Evolutionary conservation across 2,113 vertebrate species (phyloP).

Genomic region (Zosterops lateralis): DNA sequence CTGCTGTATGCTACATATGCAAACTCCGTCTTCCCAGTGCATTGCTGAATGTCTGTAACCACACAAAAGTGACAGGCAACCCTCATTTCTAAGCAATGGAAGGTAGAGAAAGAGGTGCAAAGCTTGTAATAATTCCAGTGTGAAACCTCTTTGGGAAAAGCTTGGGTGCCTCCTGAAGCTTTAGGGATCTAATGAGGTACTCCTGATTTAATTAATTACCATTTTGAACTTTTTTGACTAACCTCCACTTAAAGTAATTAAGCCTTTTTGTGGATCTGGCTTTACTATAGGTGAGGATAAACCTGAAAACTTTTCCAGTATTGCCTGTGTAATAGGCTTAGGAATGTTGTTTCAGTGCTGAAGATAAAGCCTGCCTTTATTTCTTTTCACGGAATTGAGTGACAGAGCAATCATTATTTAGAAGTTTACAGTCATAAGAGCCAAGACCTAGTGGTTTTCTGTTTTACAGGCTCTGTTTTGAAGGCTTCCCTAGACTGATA

Average conservation of each 20-base stretch:
- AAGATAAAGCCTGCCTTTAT: neutral
- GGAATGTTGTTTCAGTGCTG: neutral
- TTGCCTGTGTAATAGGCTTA: neutral
- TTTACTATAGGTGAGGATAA: slow-evolving; percentile 12
- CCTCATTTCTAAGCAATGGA: neutral
- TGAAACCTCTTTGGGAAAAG: neutral
- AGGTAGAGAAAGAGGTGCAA: neutral
- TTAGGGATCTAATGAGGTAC: neutral
- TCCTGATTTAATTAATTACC: neutral
- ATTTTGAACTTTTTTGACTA: neutral
- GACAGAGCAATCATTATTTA: neutral
- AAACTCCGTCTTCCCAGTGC: neutral
- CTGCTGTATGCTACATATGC: neutral
- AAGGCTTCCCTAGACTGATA: neutral
- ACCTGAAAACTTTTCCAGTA: neutral
- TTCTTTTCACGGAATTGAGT: neutral
- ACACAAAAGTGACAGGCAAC: neutral
- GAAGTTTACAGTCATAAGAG: neutral
- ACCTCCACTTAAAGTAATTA: slow-evolving; percentile 15
- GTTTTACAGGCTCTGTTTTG: neutral
- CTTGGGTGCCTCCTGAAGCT: neutral
- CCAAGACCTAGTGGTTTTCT: neutral
- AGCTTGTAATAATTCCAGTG: neutral
- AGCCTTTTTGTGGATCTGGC: neutral
- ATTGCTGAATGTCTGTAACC: neutral